A percentile compares a stretch with the other conserved stretches of the same genome.
phyloP scores from a whole-genome alignment of 2,888 invertebrate genomes.

The Isoperla grammatica region DNA sequence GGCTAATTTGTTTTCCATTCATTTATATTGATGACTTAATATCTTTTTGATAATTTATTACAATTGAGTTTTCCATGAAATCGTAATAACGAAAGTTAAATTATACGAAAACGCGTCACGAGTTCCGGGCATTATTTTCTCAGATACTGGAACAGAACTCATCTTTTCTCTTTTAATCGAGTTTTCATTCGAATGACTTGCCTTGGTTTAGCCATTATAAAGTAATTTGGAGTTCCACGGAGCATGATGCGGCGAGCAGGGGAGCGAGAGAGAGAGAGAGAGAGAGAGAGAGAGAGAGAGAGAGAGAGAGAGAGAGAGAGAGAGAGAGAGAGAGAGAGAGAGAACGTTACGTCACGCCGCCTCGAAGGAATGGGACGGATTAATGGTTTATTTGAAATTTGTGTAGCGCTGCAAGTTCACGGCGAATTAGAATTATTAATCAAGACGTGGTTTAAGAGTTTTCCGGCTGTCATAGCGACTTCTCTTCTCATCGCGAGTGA shows the following conservation, averaged over 20 bases:
- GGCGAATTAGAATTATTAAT: slow-evolving; percentile 8
- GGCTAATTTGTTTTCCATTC: too few species aligned
- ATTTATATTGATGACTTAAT: too few species aligned
- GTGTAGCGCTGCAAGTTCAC: slow-evolving; percentile 11
- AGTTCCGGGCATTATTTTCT: slow-evolving; percentile 7
- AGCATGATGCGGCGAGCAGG: neutral
- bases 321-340: neutral
- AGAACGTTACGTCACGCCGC: too few species aligned
- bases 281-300: neutral
- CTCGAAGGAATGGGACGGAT: neutral
- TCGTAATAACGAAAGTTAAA: neutral
- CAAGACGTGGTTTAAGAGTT: neutral
- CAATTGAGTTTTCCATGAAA: neutral
- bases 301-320: too few species aligned
- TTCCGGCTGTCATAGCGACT: neutral
- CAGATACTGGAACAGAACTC: slow-evolving; percentile 11
- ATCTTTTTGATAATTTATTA: too few species aligned
- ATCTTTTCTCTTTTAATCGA: slow-evolving; percentile 17
- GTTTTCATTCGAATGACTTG: slow-evolving; percentile 17
- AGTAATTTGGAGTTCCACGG: slow-evolving; percentile 11
- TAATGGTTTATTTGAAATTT: slow-evolving; percentile 16
- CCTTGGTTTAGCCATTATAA: slow-evolving; percentile 15
- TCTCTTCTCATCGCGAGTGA: too few species aligned
- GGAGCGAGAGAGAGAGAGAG: neutral
- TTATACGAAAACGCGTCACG: neutral